These are phyloP conservation scores for Cacatua alba DNA, from an alignment of 2,113 vertebrate species.

Conservation along the genomic window DNA sequence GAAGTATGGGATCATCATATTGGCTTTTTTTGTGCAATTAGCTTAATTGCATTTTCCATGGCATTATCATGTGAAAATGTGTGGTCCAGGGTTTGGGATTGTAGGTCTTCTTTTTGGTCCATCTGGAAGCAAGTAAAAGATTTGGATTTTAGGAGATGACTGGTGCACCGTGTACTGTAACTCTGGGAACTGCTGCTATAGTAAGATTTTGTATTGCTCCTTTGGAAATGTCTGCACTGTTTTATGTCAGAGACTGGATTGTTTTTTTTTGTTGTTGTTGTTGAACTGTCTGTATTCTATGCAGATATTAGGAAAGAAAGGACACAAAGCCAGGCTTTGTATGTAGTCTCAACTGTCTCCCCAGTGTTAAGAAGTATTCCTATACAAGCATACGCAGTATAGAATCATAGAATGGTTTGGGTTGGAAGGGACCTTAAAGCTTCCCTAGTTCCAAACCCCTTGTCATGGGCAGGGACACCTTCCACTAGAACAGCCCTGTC, in stretches of 20 bases:
- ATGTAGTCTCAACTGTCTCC: neutral
- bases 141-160: neutral
- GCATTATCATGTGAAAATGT: neutral
- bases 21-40: neutral
- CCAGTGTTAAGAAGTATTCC: neutral
- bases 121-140: neutral
- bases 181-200: neutral
- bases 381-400: fast-evolving
- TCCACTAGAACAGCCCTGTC: neutral
- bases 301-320: neutral
- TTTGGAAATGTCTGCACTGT: slow-evolving; percentile 18
- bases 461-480: neutral
- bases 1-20: neutral
- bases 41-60: neutral
- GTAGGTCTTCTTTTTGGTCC: neutral
- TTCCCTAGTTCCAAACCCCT: neutral
- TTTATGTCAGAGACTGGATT: slow-evolving; percentile 5
- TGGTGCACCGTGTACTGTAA: neutral
- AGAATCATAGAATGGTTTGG: neutral
- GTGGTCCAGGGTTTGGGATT: neutral
- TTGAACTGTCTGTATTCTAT: neutral
- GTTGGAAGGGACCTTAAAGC: neutral
- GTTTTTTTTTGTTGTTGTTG: neutral
- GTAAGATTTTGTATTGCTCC: neutral
- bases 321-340: neutral